Base-by-base conservation (phyloP, 2,797 vertebrate genomes). In the Rousettus madagascariensis region DNA sequence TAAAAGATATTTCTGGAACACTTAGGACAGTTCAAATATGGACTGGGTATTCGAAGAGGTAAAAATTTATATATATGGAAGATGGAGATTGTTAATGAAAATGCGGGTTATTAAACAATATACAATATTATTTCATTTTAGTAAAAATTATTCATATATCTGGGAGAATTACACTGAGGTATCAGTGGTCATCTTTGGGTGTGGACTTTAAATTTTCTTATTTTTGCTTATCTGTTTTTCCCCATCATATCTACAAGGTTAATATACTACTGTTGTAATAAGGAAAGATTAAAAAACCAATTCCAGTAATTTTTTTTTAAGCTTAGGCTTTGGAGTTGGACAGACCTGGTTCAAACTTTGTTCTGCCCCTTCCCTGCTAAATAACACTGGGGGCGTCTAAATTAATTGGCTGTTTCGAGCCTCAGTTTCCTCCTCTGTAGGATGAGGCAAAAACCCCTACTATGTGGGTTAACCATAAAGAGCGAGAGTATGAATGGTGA, bases 171-270 rank as follows among this genome's bases (percentile, higher is more conserved):
- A 75, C 28, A 66, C 61, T 55, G 72, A 63, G 41, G 46, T 51
- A 51, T 88, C 38, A 79, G n/a, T 36, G 80, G 33, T 68, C 71
- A 82, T 86, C 24, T 87, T 78, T 38, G 69, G 68, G 63, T 53
- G 38, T 38, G 24, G 68, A 80, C 30, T 83, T 92, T 88, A 63
- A 17, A 80, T 92, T 92, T 96, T 22, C 72, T 95, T 85, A 59
- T 66, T 92, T 84, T 82, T 85, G 71, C 55, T 96, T 84, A 20
- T 93, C 55, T 66, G 24, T 74, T 84, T 75, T 10, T 1, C 38
- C 49, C 61, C 11, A 36, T 77, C 22, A 46, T 74, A 78, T 36
- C 38, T 88, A 38, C 26, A 38, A 36, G 15, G 8, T 75, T 85
- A 80, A 66, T 26, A 84, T 28, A 22, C 15, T 38, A 72, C 28